A percentile compares a stretch with the other conserved stretches of the same genome.
Conservation (phyloP, 2,888 invertebrate species). For the Eupithecia vulgata region DNA sequence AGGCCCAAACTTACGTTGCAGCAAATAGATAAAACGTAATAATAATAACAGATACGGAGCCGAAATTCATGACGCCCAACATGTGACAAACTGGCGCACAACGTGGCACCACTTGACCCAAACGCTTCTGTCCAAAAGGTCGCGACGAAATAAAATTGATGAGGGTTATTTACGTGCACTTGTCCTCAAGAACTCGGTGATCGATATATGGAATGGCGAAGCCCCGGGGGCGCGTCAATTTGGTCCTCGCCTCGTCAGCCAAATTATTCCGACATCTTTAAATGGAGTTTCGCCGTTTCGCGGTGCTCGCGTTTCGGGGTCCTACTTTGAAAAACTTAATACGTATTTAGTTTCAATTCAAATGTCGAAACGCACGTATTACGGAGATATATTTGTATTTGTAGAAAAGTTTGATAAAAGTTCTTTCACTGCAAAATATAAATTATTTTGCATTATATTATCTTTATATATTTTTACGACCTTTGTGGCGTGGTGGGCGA, state of each 20-base stretch:
- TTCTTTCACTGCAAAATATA: not conserved
- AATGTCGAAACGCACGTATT: not conserved
- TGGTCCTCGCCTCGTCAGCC: conserved; percentile 79
- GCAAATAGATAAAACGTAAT: not conserved
- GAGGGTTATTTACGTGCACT: conserved; percentile 72
- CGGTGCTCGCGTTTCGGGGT: conserved; percentile 65
- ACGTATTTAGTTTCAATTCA: not conserved
- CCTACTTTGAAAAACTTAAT: not conserved
- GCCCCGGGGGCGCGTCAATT: conserved; percentile 79
- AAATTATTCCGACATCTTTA: conserved; percentile 83
- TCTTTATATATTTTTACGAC: no score
- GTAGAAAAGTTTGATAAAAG: not conserved
- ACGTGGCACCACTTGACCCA: conserved; percentile 49
- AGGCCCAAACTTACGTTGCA: not conserved
- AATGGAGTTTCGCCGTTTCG: conserved; percentile 83
- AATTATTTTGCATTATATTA: not conserved
- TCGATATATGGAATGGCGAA: conserved; percentile 67
- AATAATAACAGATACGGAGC: not conserved
- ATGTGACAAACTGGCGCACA: conserved; percentile 54
- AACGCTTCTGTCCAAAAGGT: conserved; percentile 56
- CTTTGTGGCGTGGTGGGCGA: no score
- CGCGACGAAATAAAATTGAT: conserved; percentile 61
- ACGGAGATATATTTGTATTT: no score
- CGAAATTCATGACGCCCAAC: conserved; percentile 39
- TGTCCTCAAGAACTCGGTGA: conserved; percentile 67